Evolutionary conservation across 2,113 vertebrate genomes (phyloP), one percentile per base, ranked within the genome.

Genomic region (Phainopepla nitens): DNA sequence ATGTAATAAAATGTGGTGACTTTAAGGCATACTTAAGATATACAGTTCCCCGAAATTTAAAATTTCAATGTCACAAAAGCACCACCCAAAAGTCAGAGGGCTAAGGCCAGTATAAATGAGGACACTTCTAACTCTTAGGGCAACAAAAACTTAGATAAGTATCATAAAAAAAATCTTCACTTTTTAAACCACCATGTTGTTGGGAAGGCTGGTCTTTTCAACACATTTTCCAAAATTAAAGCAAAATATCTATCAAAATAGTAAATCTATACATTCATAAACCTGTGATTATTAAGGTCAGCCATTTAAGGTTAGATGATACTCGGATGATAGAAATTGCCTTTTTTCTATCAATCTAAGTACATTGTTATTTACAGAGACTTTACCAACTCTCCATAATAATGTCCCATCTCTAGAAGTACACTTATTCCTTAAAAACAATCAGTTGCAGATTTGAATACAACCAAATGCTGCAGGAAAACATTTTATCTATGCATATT

Each of bases 371-470:
- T 35, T 54, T 86, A 45, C 47, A 86, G 54, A 83, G 64, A 72
- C 56, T 88, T 91, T 75, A 35, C 60, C 58, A 81, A 73, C 45
- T 84, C 49, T 45, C 33, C 11, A 25, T 86, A 87, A 75, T 49
- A 89, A 90, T 15, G 36, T 57, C 64, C 21, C 57, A 53, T 69
- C 72, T 87, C 60, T 57, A 81, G 65, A 87, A 75, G 87, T 69
- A 81, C 47, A 51, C 18, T 83, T 88, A 87, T 54, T 45, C 39
- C 39, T 84, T 84, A 78, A 89, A 95, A 96, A 87, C 75, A 92
- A 92, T 90, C 79, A 64, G 51, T 41, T 92, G 79, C 72, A 68
- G 71, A 93, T 94, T 41, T 83, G 76, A 84, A 90, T 90, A 78
- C 68, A 93, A 69, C 56, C 69, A 92, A 89, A 94, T 68, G 61